These are phyloP conservation scores for Heterohyrax brucei DNA, from an alignment of 2,797 vertebrate genomes.

Conservation along the genomic window DNA sequence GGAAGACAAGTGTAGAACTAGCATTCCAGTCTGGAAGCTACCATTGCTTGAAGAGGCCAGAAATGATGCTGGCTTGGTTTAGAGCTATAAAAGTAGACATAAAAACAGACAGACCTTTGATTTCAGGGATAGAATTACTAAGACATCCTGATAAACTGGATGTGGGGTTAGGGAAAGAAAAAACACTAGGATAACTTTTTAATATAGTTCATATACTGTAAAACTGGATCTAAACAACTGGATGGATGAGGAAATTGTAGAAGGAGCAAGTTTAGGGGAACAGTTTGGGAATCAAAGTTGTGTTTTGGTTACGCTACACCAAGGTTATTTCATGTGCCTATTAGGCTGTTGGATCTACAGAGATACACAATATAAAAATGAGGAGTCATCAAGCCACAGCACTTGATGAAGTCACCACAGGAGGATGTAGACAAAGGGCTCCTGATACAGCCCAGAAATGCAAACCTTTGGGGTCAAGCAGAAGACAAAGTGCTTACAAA, in stretches of 20 bases:
- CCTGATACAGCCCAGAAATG: neutral
- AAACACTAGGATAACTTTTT: neutral
- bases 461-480: neutral
- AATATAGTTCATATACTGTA: too few relatives aligned
- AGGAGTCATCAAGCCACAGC: neutral
- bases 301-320: neutral
- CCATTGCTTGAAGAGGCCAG: neutral
- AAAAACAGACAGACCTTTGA: neutral
- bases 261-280: neutral
- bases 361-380: neutral
- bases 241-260: neutral
- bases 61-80: neutral
- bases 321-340: too few relatives aligned
- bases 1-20: neutral
- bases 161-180: neutral
- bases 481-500: neutral
- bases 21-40: neutral
- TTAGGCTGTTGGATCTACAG: neutral
- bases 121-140: neutral
- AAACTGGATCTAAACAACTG: neutral
- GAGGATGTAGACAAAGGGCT: neutral
- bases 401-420: neutral
- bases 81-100: neutral
- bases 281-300: neutral
- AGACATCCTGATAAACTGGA: neutral